Evolutionary conservation across 2,113 vertebrate species (phyloP).

Genomic region (Junco hyemalis): DNA sequence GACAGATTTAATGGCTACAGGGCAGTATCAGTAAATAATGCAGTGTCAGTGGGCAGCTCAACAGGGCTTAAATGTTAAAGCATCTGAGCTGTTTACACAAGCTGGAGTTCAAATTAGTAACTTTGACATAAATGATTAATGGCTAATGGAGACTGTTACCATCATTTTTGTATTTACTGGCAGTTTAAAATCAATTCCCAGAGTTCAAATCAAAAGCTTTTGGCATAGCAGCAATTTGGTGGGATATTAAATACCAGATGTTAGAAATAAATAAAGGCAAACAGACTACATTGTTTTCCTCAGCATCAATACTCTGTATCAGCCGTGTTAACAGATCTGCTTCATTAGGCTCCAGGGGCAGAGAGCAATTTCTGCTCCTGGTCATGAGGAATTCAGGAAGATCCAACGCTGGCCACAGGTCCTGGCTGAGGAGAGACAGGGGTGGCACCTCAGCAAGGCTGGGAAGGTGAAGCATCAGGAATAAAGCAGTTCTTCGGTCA

Average conservation of each 20-base stretch:
- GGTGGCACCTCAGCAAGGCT: background rate
- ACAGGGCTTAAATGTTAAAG: background rate
- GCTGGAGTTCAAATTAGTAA: slow-evolving; percentile 48
- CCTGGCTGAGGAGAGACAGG: accelerated
- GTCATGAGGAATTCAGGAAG: background rate
- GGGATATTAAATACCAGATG: slow-evolving; percentile 52
- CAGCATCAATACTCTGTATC: background rate
- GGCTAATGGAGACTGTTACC: slow-evolving; percentile 15
- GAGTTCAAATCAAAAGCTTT: slow-evolving; percentile 34
- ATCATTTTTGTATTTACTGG: slow-evolving; percentile 47
- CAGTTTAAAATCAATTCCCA: slow-evolving; percentile 59
- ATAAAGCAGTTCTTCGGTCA: background rate
- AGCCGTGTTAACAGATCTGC: background rate
- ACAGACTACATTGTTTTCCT: background rate
- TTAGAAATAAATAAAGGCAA: slow-evolving; percentile 42
- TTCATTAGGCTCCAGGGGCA: background rate
- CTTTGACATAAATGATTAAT: slow-evolving; percentile 58
- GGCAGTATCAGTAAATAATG: slow-evolving; percentile 42
- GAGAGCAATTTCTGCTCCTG: background rate
- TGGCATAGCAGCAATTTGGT: slow-evolving; percentile 21
- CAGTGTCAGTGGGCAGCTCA: slow-evolving; percentile 36
- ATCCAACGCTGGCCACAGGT: background rate
- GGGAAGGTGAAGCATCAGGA: background rate
- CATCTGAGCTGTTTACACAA: slow-evolving; percentile 12
- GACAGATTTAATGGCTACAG: slow-evolving; percentile 8